Conservation (phyloP, 2,888 invertebrate genomes). For the Sialis lutaria region DNA sequence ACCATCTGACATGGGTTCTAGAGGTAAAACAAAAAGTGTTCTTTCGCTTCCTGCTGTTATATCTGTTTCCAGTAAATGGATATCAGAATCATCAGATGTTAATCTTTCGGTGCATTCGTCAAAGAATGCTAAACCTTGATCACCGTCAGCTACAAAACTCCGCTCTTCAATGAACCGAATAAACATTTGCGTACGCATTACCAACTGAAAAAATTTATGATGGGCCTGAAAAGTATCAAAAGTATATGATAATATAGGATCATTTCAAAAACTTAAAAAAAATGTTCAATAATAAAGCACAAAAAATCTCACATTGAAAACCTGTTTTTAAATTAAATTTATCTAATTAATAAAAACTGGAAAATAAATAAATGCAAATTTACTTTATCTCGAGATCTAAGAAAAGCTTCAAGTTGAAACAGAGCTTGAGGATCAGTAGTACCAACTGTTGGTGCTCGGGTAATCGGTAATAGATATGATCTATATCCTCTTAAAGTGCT, state of each 20-base stretch:
- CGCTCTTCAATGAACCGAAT: slow-evolving; percentile 97
- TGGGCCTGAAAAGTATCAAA: slow-evolving; percentile 32
- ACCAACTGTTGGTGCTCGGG: slow-evolving; percentile 80
- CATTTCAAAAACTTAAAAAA: not conserved
- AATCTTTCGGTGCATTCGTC: slow-evolving; percentile 90
- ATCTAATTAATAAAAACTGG: too few species aligned
- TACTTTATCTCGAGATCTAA: slow-evolving; percentile 74
- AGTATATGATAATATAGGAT: not conserved
- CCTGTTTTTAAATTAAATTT: too few species aligned
- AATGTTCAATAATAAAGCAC: not conserved
- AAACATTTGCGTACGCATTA: slow-evolving; percentile 94
- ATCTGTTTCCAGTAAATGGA: slow-evolving; percentile 66
- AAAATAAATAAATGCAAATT: slow-evolving; percentile 1
- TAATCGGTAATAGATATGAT: slow-evolving; percentile 76
- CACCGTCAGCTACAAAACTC: slow-evolving; percentile 95
- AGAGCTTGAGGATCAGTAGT: slow-evolving; percentile 90
- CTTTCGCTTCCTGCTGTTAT: slow-evolving; percentile 66
- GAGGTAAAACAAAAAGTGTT: slow-evolving; percentile 89
- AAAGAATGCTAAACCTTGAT: slow-evolving; percentile 88
- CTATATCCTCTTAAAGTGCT: slow-evolving; percentile 81
- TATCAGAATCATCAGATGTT: slow-evolving; percentile 33
- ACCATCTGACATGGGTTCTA: slow-evolving; percentile 46
- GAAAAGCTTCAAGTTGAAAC: slow-evolving; percentile 83
- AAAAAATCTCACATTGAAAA: too few species aligned
- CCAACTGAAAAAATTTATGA: slow-evolving; percentile 72